Conservation (phyloP, 2,113 vertebrate genomes). For the Python bivittatus region DNA sequence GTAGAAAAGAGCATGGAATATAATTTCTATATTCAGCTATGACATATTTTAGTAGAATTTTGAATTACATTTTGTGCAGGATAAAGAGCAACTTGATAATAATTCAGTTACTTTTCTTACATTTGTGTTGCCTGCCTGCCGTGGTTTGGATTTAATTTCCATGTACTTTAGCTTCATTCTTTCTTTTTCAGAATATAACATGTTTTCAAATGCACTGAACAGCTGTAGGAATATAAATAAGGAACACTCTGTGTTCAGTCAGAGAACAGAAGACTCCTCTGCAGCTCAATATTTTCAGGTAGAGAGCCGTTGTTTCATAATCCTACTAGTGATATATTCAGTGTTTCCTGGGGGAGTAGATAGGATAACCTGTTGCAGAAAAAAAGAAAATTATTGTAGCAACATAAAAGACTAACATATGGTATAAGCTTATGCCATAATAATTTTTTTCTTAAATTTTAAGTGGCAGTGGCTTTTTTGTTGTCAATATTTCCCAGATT, state of each 20-base stretch:
- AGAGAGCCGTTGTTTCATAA: background rate
- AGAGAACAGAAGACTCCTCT: constrained; percentile 62
- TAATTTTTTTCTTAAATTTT: background rate
- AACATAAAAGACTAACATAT: background rate
- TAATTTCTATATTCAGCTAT: background rate
- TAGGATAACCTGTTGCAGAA: background rate
- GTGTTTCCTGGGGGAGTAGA: background rate
- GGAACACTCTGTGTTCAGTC: constrained; percentile 59
- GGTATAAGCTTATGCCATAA: background rate
- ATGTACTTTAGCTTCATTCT: constrained; percentile 4
- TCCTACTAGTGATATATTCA: background rate
- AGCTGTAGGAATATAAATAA: constrained; percentile 37
- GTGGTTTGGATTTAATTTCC: background rate
- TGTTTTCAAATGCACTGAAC: constrained; percentile 66
- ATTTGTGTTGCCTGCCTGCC: constrained; percentile 14
- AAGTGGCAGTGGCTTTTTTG: background rate
- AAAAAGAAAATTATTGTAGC: background rate
- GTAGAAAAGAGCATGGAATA: background rate
- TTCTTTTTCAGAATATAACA: constrained; percentile 67
- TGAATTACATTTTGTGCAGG: background rate
- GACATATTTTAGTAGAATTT: background rate
- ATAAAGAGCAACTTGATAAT: background rate
- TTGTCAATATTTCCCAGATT: constrained; percentile 4
- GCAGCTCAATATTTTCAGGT: constrained; percentile 75
- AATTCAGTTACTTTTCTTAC: background rate